Evolutionary conservation across 2,888 invertebrate species (phyloP).

Genomic region (Dione vanillae): DNA sequence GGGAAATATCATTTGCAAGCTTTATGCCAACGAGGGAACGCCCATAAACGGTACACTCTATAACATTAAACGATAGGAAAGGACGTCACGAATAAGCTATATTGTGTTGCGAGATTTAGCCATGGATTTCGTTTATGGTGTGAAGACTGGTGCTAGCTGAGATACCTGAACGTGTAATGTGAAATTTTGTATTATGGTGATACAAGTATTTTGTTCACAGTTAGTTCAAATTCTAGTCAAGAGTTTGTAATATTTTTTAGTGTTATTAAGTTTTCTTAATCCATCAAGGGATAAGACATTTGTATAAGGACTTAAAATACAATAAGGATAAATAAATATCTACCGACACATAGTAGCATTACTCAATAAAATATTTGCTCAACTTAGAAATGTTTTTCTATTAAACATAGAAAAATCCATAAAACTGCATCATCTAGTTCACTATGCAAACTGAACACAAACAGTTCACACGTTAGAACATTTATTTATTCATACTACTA

Average conservation of each 20-base stretch:
- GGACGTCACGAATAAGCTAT: slow-evolving; percentile 43
- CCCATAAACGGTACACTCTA: slow-evolving; percentile 48
- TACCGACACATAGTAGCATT: not conserved
- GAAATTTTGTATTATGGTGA: not conserved
- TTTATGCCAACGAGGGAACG: slow-evolving; percentile 52
- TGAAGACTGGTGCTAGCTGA: slow-evolving; percentile 16
- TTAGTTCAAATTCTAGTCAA: not conserved
- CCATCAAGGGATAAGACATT: too few relatives aligned
- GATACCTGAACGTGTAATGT: not conserved
- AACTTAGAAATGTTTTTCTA: not conserved
- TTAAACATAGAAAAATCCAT: not conserved
- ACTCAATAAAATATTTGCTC: not conserved
- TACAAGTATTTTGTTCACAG: not conserved
- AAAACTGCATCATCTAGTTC: not conserved
- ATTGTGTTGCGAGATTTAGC: slow-evolving; percentile 32
- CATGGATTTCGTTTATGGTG: slow-evolving; percentile 21
- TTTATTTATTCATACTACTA: slow-evolving; percentile 34
- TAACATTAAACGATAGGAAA: slow-evolving; percentile 39
- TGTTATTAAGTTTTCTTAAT: too few relatives aligned
- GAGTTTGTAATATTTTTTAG: too few relatives aligned
- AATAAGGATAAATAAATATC: too few relatives aligned
- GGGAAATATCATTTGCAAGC: slow-evolving; percentile 73
- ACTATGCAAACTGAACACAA: slow-evolving; percentile 13
- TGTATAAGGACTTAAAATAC: too few relatives aligned
- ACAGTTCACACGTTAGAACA: slow-evolving; percentile 23